Base-by-base conservation (phyloP, 2,888 invertebrate genomes). In the Nysson spinosus region DNA sequence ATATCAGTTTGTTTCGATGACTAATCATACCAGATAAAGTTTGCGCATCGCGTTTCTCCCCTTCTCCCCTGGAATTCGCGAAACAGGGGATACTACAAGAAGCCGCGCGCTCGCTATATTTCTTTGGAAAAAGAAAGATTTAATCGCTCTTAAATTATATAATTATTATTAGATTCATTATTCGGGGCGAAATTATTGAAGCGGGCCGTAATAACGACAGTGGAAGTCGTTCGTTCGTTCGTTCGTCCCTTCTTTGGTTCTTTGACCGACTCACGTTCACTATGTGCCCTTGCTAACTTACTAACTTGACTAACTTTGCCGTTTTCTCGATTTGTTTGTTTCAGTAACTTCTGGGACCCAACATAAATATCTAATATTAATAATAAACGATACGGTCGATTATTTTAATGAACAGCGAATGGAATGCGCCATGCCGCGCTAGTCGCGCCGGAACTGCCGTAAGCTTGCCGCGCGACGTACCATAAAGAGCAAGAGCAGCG, bases 301-400 rank as follows among this genome's bases (percentile, higher is more conserved):
- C n/a, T n/a, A n/a, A n/a, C n/a, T n/a, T 14, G 12, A 55, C 39
- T 66, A 62, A 70, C 49, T 32, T 12, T 11, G 32, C 9, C 28
- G 14, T 37, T 24, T 50, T 46, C 19, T 35, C 11, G 37, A 32
- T 60, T 78, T 78, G 69, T 86, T 51, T 87, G 86, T 87, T 86
- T 49, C 85, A 86, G 86, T 86, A 85, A 86, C 78, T 84, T 84
- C 80, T 80, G 85, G 85, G 85, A 83, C 76, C 76, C 82, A 84
- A 82, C 82, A 85, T 77, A 84, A 86, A 84, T 85, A 87, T 85
- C 85, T 85, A 85, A 85, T 85, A 86, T 84, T 86, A 85, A 85
- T 83, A 82, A 83, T 85, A 83, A 83, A 81, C 79, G 79, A 83
- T 82, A 80, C 82, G 80, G 74, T 83, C 82, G 82, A 84, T 84